Conservation (phyloP, 2,888 invertebrate species). For the Icerya purchasi region DNA sequence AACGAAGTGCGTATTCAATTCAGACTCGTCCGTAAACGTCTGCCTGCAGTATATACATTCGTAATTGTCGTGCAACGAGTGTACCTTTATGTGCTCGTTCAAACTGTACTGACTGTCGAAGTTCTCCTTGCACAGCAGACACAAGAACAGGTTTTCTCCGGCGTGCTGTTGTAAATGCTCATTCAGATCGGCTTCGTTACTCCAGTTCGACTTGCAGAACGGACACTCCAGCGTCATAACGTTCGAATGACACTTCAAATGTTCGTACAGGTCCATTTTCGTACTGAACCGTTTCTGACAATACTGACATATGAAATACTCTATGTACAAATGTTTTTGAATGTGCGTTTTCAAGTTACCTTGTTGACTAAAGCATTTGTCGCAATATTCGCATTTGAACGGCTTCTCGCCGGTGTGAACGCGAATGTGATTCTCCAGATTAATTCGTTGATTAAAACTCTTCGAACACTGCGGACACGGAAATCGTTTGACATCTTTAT, state of each 20-base stretch:
- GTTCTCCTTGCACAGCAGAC: conserved; percentile 8
- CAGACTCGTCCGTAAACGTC: conserved; percentile 1
- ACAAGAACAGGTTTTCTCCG: conserved; percentile 15
- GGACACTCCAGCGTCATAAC: conserved; percentile 1
- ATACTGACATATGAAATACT: conserved; percentile 9
- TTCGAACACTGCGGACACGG: conserved; percentile 8
- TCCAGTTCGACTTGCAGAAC: conserved; percentile 1
- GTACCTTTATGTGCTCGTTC: conserved; percentile 5
- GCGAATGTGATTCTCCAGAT: conserved; percentile 11
- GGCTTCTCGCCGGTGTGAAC: conserved; percentile 13
- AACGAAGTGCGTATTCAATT: conserved; percentile 2
- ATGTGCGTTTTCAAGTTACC: conserved; percentile 12
- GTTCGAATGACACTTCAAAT: conserved; percentile 3
- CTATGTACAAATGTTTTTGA: conserved; percentile 11
- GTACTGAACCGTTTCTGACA: conserved; percentile 5
- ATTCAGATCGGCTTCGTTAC: conserved; percentile 6
- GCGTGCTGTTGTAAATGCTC: conserved; percentile 14
- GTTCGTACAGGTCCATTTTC: conserved; percentile 7
- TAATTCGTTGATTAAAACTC: conserved; percentile 11
- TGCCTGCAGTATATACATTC: conserved; percentile 9
- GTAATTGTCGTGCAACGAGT: not conserved
- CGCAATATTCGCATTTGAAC: conserved; percentile 6
- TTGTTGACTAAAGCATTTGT: conserved; percentile 11
- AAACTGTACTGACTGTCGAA: conserved; percentile 2
- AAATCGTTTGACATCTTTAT: conserved; percentile 9